Conservation (phyloP, 2,797 vertebrate genomes). For the Leptoclinus maculatus region DNA sequence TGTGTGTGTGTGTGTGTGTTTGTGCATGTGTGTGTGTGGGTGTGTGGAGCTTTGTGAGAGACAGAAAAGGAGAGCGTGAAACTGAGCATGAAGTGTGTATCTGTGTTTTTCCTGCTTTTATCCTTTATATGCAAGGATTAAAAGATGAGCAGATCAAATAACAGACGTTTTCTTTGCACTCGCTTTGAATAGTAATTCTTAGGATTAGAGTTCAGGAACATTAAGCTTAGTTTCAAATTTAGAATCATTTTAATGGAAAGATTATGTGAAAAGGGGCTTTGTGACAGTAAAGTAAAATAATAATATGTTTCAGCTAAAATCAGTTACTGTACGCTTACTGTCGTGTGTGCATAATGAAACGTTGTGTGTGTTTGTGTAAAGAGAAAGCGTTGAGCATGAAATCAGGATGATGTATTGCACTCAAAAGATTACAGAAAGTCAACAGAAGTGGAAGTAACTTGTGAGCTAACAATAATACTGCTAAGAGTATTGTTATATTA, state of each 20-base stretch:
- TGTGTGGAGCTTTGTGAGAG: conserved; percentile 29
- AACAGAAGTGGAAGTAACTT: conserved; percentile 12
- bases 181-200: conserved; percentile 28
- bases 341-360: not conserved
- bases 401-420: conserved; percentile 34
- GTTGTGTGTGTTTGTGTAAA: not conserved
- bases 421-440: conserved; percentile 50
- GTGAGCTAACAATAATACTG: conserved; percentile 34
- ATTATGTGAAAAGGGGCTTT: conserved; percentile 35
- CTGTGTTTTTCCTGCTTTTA: conserved; percentile 36
- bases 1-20: not conserved
- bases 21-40: not conserved
- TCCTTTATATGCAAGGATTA: conserved; percentile 54
- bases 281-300: not conserved
- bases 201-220: conserved; percentile 47
- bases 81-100: conserved; percentile 48
- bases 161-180: conserved; percentile 24
- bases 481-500: conserved; percentile 35
- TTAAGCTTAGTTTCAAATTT: conserved; percentile 31
- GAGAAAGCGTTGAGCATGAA: not conserved
- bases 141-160: conserved; percentile 48
- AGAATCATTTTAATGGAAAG: conserved; percentile 11
- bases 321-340: not conserved
- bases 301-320: conserved; percentile 10
- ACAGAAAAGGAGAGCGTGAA: conserved; percentile 39